Evolutionary conservation across 1,140 invertebrate species (phyloP).

Genomic region (Tribolium castaneum): DNA sequence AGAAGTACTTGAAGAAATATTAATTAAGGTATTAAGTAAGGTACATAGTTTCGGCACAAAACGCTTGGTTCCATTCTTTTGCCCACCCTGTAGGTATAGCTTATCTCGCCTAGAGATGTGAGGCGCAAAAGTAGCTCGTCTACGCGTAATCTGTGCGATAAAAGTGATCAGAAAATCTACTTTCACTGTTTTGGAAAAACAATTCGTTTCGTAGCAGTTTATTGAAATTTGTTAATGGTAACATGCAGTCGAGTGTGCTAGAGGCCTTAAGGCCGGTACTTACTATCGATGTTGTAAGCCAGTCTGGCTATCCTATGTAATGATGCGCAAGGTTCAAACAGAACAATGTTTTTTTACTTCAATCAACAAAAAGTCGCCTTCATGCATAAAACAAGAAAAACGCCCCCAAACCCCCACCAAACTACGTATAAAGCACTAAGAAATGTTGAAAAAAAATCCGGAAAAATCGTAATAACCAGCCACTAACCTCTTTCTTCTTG

Average conservation of each 20-base stretch:
- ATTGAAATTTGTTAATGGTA: slow-evolving; percentile 43
- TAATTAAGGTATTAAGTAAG: too few relatives aligned
- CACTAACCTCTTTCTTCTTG: slow-evolving; percentile 61
- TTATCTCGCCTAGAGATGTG: too few relatives aligned
- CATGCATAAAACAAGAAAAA: slow-evolving; percentile 45
- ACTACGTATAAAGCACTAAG: slow-evolving; percentile 17
- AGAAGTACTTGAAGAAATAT: too few relatives aligned
- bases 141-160: too few relatives aligned
- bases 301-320: slow-evolving; percentile 74
- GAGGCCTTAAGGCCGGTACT: slow-evolving; percentile 67
- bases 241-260: slow-evolving; percentile 58
- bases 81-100: too few relatives aligned
- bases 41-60: too few relatives aligned
- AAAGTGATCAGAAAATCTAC: slow-evolving; percentile 16
- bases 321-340: slow-evolving; percentile 75
- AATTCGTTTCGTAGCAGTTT: slow-evolving; percentile 34
- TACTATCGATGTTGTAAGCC: slow-evolving; percentile 71
- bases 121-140: too few relatives aligned
- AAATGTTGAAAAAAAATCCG: slow-evolving; percentile 20
- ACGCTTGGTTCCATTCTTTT: too few relatives aligned
- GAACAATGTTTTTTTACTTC: slow-evolving; percentile 68
- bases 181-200: slow-evolving; percentile 17
- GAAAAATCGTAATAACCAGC: neutral
- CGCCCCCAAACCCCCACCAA: neutral
- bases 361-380: slow-evolving; percentile 53